Evolutionary conservation across 2,113 vertebrate species (phyloP).

Genomic region (Ploceus nigricollis): DNA sequence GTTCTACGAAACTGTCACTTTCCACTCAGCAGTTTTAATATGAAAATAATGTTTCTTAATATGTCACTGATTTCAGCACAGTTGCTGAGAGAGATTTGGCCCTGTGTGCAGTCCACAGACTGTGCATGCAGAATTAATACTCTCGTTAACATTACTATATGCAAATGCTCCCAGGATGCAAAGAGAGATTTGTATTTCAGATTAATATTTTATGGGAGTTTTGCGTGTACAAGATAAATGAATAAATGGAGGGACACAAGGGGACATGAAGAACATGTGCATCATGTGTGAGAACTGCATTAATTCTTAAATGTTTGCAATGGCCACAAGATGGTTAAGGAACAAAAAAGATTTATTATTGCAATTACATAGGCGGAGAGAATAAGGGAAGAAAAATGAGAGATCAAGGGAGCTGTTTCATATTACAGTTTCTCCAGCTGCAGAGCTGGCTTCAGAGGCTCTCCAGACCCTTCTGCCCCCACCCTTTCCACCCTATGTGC

Average conservation of each 20-base stretch:
- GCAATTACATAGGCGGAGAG: conserved; percentile 42
- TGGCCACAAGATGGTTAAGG: conserved; percentile 39
- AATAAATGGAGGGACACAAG: conserved; percentile 58
- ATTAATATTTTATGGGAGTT: conserved; percentile 65
- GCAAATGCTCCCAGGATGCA: conserved; percentile 47
- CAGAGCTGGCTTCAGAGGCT: conserved; percentile 20
- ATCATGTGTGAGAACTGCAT: conserved; percentile 34
- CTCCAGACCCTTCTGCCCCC: background rate
- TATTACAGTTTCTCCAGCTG: conserved; percentile 34
- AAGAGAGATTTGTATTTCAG: conserved; percentile 57
- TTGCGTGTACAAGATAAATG: conserved; percentile 55
- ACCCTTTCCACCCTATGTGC: background rate
- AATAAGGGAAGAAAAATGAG: conserved; percentile 41
- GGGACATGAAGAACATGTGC: conserved; percentile 45
- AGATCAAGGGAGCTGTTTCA: conserved; percentile 42
- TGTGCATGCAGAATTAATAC: conserved; percentile 56
- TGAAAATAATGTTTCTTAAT: background rate
- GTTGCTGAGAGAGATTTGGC: background rate
- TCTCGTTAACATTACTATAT: conserved; percentile 53
- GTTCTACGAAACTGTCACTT: background rate
- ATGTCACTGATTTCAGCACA: background rate
- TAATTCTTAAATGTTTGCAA: conserved; percentile 62
- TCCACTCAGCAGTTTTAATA: background rate
- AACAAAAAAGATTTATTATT: conserved; percentile 53
- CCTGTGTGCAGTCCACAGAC: conserved; percentile 1